phyloP scores from a whole-genome alignment of 2,797 vertebrate species.

The Chaenodraco wilsoni region DNA sequence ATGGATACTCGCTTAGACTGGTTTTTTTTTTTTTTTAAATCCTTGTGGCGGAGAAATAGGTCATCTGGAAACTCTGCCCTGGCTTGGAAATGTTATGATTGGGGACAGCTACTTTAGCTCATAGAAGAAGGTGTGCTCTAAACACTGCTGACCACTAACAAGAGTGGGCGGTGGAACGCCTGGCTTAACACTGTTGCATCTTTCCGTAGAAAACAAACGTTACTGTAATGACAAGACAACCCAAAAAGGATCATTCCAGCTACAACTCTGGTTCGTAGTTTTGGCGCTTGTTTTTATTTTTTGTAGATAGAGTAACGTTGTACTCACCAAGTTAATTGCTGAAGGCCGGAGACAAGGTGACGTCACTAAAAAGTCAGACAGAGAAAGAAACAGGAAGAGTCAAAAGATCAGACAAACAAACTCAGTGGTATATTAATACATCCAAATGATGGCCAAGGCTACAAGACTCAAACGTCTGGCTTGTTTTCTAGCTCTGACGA shows the following conservation, averaged over 20 bases:
- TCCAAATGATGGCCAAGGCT: not conserved
- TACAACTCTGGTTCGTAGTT: not conserved
- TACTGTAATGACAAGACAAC: constrained; percentile 12
- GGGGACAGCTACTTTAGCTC: constrained; percentile 70
- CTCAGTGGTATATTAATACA: not conserved
- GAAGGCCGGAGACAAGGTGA: constrained; percentile 25
- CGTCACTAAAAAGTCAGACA: constrained; percentile 34
- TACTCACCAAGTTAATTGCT: constrained; percentile 15
- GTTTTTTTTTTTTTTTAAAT: constrained; percentile 54
- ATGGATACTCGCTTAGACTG: constrained; percentile 65
- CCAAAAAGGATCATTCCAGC: constrained; percentile 1
- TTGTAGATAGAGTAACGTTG: not conserved
- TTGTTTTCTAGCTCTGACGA: not conserved
- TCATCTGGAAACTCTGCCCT: constrained; percentile 80
- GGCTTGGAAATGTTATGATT: constrained; percentile 73
- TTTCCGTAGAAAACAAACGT: constrained; percentile 23
- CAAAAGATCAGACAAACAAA: constrained; percentile 25
- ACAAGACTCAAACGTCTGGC: not conserved
- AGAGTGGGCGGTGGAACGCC: constrained; percentile 38
- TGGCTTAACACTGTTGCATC: constrained; percentile 24
- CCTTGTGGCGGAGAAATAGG: constrained; percentile 77
- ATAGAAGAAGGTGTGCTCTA: constrained; percentile 69
- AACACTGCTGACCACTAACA: constrained; percentile 60
- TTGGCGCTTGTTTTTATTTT: not conserved
- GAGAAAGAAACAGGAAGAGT: constrained; percentile 19